Conservation (phyloP, 2,888 invertebrate species). For the Tholera decimalis region DNA sequence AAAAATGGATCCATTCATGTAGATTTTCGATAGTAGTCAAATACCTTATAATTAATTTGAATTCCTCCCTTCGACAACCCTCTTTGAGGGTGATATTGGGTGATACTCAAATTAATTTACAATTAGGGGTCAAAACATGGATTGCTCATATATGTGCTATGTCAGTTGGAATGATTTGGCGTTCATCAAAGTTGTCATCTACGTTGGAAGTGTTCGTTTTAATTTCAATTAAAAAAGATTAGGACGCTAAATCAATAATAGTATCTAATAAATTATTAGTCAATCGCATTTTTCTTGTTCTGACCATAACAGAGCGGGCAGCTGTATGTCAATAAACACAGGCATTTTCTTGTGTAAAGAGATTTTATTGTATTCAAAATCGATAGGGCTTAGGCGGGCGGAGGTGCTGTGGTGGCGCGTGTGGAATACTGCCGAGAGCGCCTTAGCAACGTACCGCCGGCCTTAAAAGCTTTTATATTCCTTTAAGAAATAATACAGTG, state of each 20-base stretch:
- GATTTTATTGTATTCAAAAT: slow-evolving; percentile 75
- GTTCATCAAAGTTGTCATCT: slow-evolving; percentile 9
- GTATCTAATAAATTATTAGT: background rate
- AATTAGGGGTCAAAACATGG: slow-evolving; percentile 52
- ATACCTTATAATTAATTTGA: slow-evolving; percentile 45
- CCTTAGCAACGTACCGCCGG: slow-evolving; percentile 84
- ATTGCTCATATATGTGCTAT: slow-evolving; percentile 30
- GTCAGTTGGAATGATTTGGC: slow-evolving; percentile 31
- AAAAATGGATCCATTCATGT: too few relatives aligned
- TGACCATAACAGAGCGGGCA: background rate
- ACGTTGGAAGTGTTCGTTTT: background rate
- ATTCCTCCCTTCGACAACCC: slow-evolving; percentile 28
- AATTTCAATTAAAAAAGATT: slow-evolving; percentile 1
- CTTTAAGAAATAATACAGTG: slow-evolving; percentile 87
- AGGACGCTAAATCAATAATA: background rate
- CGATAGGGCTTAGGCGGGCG: slow-evolving; percentile 83
- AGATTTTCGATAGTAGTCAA: too few relatives aligned
- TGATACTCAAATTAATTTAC: slow-evolving; percentile 43
- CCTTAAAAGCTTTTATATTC: slow-evolving; percentile 90
- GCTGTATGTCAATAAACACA: background rate
- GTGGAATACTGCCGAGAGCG: slow-evolving; percentile 81
- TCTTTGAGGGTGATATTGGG: slow-evolving; percentile 43
- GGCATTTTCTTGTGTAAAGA: slow-evolving; percentile 25
- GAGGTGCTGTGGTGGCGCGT: slow-evolving; percentile 73
- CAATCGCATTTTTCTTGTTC: background rate